Evolutionary conservation across 2,113 vertebrate species (phyloP).

Genomic region (Ageneiosus marmoratus): DNA sequence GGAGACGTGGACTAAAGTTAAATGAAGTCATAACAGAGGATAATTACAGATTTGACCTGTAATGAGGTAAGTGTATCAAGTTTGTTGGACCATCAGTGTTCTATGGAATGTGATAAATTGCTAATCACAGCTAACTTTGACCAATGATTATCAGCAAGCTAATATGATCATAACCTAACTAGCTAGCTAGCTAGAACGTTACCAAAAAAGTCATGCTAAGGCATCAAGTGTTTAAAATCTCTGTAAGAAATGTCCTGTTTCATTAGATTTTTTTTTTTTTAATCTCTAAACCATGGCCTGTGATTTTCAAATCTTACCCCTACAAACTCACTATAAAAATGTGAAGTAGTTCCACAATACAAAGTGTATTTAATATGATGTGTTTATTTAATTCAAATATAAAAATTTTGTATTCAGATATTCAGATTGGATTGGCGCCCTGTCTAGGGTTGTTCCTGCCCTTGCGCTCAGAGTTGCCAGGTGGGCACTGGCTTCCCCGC

Average conservation of each 20-base stretch:
- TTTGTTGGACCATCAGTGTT: neutral
- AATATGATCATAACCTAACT: neutral
- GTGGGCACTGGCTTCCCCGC: too few relatives aligned
- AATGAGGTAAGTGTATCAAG: neutral
- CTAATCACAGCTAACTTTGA: neutral
- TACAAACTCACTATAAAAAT: neutral
- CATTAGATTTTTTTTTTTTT: neutral
- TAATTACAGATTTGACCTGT: too few relatives aligned
- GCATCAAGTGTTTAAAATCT: neutral
- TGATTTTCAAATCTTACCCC: neutral
- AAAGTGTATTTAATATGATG: neutral
- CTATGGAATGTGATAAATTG: neutral
- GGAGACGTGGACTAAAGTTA: neutral
- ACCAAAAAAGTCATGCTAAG: neutral
- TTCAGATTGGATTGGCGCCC: too few relatives aligned
- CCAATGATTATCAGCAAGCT: neutral
- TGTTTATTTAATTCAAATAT: neutral
- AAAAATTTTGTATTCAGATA: neutral
- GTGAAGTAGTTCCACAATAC: neutral
- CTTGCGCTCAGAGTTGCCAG: too few relatives aligned
- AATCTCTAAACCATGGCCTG: neutral
- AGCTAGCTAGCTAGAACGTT: neutral
- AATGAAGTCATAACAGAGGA: neutral
- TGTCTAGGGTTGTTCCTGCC: too few relatives aligned
- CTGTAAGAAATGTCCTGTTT: neutral